Percentiles rank a stretch among this genome's conserved stretches.
Conservation (phyloP, 2,888 invertebrate species). For the Apodemia zela region DNA sequence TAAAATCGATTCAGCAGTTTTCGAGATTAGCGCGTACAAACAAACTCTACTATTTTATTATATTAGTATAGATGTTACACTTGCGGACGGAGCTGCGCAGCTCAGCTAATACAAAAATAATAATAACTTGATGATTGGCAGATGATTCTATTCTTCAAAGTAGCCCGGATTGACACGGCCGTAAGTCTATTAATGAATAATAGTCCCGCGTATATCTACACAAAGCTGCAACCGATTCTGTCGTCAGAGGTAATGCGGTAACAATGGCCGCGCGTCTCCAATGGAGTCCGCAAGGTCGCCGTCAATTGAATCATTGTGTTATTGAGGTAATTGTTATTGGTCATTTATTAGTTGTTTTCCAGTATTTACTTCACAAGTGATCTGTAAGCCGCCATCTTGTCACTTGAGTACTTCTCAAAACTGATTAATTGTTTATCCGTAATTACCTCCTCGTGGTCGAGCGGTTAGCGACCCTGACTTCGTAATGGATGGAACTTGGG, state of each 20-base stretch:
- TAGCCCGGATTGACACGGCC: neutral
- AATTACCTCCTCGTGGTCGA: neutral
- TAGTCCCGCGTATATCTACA: neutral
- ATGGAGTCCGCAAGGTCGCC: neutral
- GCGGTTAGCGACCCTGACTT: no score
- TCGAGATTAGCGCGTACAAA: no score
- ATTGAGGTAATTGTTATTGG: neutral
- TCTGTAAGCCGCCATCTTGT: neutral
- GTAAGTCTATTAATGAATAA: neutral
- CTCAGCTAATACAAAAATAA: no score
- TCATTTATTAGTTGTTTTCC: conserved; percentile 1
- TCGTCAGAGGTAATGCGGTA: neutral
- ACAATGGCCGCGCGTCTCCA: conserved; percentile 3
- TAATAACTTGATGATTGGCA: no score
- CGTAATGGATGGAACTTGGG: no score
- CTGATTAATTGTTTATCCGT: neutral
- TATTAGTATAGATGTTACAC: no score
- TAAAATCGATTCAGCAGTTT: no score
- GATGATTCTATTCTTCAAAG: neutral
- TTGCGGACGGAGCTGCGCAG: no score
- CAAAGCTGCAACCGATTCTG: neutral
- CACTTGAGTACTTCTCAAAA: neutral
- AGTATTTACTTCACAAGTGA: neutral
- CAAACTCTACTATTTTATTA: no score
- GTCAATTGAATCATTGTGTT: conserved; percentile 9